Evolutionary conservation across 1,140 invertebrate genomes (phyloP), one percentile per base, ranked within the genome.

Genomic region (Branchinecta lynchi): DNA sequence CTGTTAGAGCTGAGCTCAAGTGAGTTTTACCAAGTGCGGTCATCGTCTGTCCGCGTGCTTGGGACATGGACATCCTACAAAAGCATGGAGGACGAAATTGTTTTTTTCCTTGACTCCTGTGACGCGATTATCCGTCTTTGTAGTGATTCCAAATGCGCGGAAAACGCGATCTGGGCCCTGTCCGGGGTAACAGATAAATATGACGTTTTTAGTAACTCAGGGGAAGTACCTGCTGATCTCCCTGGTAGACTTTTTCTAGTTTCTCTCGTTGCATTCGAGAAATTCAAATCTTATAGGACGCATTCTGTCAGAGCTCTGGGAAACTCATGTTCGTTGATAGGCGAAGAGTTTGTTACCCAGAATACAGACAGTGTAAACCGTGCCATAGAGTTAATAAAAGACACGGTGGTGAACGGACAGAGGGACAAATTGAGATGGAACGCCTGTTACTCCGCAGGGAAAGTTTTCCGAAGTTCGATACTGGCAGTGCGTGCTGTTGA

Each of bases 1-100:
- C 51, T 60, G 51, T 6, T 60, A 15, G 51, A 60, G 17, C 17
- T 20, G 12, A 60, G 12, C 17, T 60, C 51, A 15, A 60, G 51
- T 60, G 51, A 60, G 17, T 2, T 15, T 60, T 60, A 60, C 17
- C 51, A 60, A 60, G 51, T 60, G 12, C 51, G 51, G 12, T 60
- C 51, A 15, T 60, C 51, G 17, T 2, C 51, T 60, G 51, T 60
- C 12, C 51, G 51, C 17, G 51, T 60, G 12, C 51, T 60, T 60
- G 51, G 51, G 17, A 60, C 51, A 60, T 60, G 51, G 51, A 60
- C 51, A 60, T 60, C 51, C 17, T 60, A 15, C 51, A 60, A 60
- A 20, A 60, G 51, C 51, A 15, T 60, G 17, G 51, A 60, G 17
- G 51, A 60, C 51, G 51, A 60, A 60, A 20, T 60, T 6, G 12